Base-by-base conservation (phyloP, 2,113 vertebrate genomes). In the Coryphaenoides rupestris region DNA sequence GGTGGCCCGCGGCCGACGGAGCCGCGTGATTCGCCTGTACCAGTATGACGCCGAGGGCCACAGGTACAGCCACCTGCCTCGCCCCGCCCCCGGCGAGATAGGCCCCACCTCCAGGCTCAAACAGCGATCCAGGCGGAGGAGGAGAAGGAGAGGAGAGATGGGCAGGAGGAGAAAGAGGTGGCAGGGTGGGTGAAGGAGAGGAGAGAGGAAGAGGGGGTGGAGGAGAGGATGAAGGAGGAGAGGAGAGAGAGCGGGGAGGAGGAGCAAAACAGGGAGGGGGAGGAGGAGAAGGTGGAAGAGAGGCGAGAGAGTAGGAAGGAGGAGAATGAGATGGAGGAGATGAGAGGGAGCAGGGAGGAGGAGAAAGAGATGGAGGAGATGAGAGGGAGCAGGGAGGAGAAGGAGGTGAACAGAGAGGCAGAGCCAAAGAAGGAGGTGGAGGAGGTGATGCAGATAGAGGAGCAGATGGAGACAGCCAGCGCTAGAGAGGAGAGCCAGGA, bases 41-140 rank as follows among this genome's bases (percentile, higher is more conserved):
- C 87, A 92, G 74, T 91, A 91, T 1, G 82, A 92, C 13, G 90
- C 91, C 9, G 89, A 90, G 2, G 91, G 90, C 1, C 85, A 73
- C 24, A 76, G 59, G 3, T 90, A 82, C 56, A 1, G 62, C 21
- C 89, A 91, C 70, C 79, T 90, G 4, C 83, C 70, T 2, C 63
- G 71, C 16, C 54, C 78, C 4, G 0, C 17, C 16, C 17, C 57
- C 0, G 12, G 21, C 0, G 57, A 69, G 21, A 50, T 24, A 0
- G 53, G 23, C 10, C 70, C 66, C 1, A 14, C 52, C 0, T 80
- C 76, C 0, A 66, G 21, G 58, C 64, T 62, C 15, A 86, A 62
- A 56, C 85, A 84, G 63, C 89, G 90, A 65, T 79, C 88, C 0
- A n/a, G n/a, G n/a, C n/a, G n/a, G n/a, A n/a, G n/a, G n/a, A n/a